Evolutionary conservation across 1,140 invertebrate genomes (phyloP), one percentile per base, ranked within the genome.

Genomic region (Drosophila nigromelanica): DNA sequence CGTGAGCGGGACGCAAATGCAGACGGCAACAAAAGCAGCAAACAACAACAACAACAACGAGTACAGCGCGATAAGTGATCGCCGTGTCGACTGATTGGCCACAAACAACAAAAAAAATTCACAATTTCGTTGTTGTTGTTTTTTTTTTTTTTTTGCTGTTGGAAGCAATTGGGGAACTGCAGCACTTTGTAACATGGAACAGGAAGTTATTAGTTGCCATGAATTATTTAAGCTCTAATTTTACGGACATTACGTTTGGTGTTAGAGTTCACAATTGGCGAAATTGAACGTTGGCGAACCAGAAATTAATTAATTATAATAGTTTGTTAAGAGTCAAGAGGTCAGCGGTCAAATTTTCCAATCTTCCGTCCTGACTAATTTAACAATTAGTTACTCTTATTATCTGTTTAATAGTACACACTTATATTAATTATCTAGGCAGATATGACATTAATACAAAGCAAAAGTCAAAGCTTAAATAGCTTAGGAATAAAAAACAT

Each of bases 41-140:
- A 58, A 59, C 67, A 63, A 51, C 52, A 74, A 59, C 66, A 63
- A 59, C 71, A 59, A 47, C 73, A 67, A 68, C 40, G 70, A 69
- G 37, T 42, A 39, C 50, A 73, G 58, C 61, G 78, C 82, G 78
- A 86, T 86, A 87, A 81, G 82, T 86, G 81, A 82, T 83, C 80
- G 74, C 81, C 66, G 74, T 86, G 82, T 86, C 81, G 81, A 85
- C 81, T 86, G 78, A 85, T 85, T 86, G 81, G 73, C 64, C 81
- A 76, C 55, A 58, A 58, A 63, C 61, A 85, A 80, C 69, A 72
- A 72, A 68, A 50, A 69, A 51, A 47, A 45, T 70, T 33, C 50
- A 55, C 40, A 33, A 15, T 37, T 55, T 43, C 1, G 21, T 24
- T 24, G 21, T 27, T 48, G 10, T 35, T 54, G 42, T 15, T 50